Evolutionary conservation across 2,797 vertebrate genomes (phyloP).

Genomic region (Gymnoscopelus microlampas): DNA sequence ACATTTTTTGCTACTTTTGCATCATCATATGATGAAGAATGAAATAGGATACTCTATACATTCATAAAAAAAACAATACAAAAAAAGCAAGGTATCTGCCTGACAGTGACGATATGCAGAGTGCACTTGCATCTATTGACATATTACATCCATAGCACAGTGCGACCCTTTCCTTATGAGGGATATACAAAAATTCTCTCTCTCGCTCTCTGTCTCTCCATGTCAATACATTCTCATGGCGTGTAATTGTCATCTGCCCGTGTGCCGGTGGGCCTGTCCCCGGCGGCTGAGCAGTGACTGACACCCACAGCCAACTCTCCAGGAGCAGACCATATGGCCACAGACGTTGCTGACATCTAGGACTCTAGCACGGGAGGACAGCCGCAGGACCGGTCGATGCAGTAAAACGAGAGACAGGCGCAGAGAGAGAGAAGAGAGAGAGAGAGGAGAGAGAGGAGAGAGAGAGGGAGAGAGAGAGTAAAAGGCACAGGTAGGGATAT

Average conservation of each 20-base stretch:
- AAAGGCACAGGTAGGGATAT: not conserved
- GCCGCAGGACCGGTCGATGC: slow-evolving; percentile 32
- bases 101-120: too few species aligned
- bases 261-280: slow-evolving; percentile 53
- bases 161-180: not conserved
- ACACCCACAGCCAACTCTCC: slow-evolving; percentile 55
- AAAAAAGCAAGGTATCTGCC: too few species aligned
- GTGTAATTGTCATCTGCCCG: slow-evolving; percentile 74
- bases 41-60: too few species aligned
- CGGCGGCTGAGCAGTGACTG: slow-evolving; percentile 64
- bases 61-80: too few species aligned
- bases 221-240: slow-evolving; percentile 62
- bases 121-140: too few species aligned
- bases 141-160: too few species aligned
- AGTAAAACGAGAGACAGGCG: slow-evolving; percentile 29
- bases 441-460: not conserved
- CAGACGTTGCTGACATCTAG: slow-evolving; percentile 52
- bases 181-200: not conserved
- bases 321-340: slow-evolving; percentile 58
- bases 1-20: too few species aligned
- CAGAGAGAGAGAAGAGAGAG: slow-evolving; percentile 20
- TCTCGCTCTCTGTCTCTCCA: slow-evolving; percentile 21
- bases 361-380: slow-evolving; percentile 49
- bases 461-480: not conserved
- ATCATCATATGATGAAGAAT: too few species aligned